Evolutionary conservation across 2,888 invertebrate species (phyloP).

Genomic region (Hesperia comma): DNA sequence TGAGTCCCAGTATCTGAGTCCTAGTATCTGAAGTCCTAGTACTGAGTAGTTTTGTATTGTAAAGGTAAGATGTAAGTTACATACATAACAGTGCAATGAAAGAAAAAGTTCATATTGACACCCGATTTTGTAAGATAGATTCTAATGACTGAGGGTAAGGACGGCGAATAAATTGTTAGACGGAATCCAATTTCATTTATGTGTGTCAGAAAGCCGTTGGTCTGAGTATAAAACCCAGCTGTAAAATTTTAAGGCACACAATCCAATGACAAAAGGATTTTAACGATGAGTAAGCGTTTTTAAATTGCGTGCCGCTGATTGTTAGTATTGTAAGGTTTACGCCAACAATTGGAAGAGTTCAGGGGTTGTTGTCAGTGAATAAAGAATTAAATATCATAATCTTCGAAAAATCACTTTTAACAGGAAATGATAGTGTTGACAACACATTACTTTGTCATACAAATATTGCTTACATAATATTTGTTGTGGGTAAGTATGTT

Average conservation of each 20-base stretch:
- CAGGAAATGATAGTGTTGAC: too few species aligned
- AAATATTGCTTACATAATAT: too few species aligned
- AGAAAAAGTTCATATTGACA: neutral
- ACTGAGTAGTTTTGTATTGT: too few species aligned
- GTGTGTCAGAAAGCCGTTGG: slow-evolving; percentile 36
- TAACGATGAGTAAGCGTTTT: slow-evolving; percentile 30
- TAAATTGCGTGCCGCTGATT: slow-evolving; percentile 29
- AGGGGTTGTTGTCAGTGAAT: neutral
- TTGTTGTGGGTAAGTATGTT: too few species aligned
- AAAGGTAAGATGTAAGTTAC: too few species aligned
- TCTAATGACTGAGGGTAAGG: slow-evolving; percentile 35
- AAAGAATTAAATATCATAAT: neutral
- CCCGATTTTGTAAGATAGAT: slow-evolving; percentile 28
- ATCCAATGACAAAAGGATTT: slow-evolving; percentile 35
- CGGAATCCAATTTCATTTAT: slow-evolving; percentile 40
- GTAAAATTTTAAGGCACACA: slow-evolving; percentile 35
- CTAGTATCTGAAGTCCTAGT: too few species aligned
- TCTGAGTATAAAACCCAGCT: slow-evolving; percentile 25
- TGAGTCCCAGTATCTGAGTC: too few species aligned
- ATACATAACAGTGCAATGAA: too few species aligned
- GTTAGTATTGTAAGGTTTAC: slow-evolving; percentile 19
- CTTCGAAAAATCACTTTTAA: neutral
- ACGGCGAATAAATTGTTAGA: slow-evolving; percentile 35
- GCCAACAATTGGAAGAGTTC: slow-evolving; percentile 1
- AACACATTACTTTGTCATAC: too few species aligned